Evolutionary conservation across 2,113 vertebrate species (phyloP).

Genomic region (Eudyptes chrysolophus): DNA sequence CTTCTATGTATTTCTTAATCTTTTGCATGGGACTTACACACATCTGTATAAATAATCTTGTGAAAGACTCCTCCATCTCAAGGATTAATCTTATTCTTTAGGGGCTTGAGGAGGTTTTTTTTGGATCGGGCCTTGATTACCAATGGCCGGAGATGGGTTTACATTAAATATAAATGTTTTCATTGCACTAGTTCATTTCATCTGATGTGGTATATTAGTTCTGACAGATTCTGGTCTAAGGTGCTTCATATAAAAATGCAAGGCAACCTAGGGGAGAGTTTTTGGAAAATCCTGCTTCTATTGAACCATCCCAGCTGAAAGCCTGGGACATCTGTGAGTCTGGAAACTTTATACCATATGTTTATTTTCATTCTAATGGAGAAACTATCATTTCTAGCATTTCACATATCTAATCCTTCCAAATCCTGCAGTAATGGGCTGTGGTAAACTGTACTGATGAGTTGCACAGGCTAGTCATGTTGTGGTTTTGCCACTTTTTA

Average conservation of each 20-base stretch:
- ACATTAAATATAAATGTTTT: constrained; percentile 19
- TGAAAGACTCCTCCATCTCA: neutral
- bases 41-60: constrained; percentile 27
- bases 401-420: constrained; percentile 6
- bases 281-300: constrained; percentile 39
- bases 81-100: constrained; percentile 13
- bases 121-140: constrained; percentile 2
- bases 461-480: constrained; percentile 1
- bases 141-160: neutral
- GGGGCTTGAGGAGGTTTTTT: neutral
- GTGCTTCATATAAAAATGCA: constrained; percentile 17
- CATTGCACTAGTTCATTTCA: constrained; percentile 4
- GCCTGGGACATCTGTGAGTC: constrained; percentile 6
- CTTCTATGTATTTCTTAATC: neutral
- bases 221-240: constrained; percentile 19
- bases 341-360: constrained; percentile 30
- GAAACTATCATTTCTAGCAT: constrained; percentile 19
- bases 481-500: constrained; percentile 12
- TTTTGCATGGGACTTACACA: neutral
- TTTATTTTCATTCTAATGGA: constrained; percentile 39
- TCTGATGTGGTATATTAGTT: constrained; percentile 12
- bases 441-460: constrained; percentile 19
- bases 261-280: neutral
- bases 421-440: neutral
- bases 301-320: constrained; percentile 23